Base-by-base conservation (phyloP, 2,797 vertebrate genomes). In the Diplodus puntazzo region DNA sequence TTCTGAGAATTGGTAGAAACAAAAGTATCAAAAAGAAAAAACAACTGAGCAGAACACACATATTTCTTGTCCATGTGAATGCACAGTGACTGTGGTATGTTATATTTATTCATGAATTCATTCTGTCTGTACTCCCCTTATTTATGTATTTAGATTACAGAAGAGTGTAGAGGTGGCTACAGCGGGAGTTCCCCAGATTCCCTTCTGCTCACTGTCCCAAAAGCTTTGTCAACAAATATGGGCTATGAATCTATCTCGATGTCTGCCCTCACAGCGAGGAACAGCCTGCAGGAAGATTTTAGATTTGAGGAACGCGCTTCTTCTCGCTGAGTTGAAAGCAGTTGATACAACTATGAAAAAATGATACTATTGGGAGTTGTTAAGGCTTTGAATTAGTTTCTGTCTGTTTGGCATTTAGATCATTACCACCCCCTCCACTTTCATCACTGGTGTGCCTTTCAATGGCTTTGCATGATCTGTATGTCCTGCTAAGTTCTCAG, bases 211-310 rank as follows among this genome's bases (percentile, higher is more conserved):
- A 80, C 69, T 80, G 76, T 92, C 87, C 90, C 85, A 82, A 84
- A 90, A 84, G 86, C 85, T 87, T 88, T 89, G 89, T 91, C 86
- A 89, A 91, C 87, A 93, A 92, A 86, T 83, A 73, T n/a, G 66
- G 71, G 77, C 62, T 58, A 64, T 81, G 82, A 88, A 80, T 84
- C 48, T 48, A 76, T 89, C 82, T 76, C 27, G 0, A 61, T 80
- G 66, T 77, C 67, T 85, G 80, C 72, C 79, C 78, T 89, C 70
- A 62, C 76, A 77, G 75, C 74, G 82, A 87, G 79, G 72, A 90
- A 80, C 72, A 70, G 87, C 89, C 87, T 83, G 82, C 80, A 87
- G 90, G 75, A 92, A 86, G 77, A 87, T 71, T 86, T 82, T 59
- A 77, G 67, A 92, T 85, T 90, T 80, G 80, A 84, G 87, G 73